Percentiles rank a stretch among this genome's conserved stretches.
Evolutionary conservation across 2,113 vertebrate genomes (phyloP).

Genomic region (Cephalophus harveyi): DNA sequence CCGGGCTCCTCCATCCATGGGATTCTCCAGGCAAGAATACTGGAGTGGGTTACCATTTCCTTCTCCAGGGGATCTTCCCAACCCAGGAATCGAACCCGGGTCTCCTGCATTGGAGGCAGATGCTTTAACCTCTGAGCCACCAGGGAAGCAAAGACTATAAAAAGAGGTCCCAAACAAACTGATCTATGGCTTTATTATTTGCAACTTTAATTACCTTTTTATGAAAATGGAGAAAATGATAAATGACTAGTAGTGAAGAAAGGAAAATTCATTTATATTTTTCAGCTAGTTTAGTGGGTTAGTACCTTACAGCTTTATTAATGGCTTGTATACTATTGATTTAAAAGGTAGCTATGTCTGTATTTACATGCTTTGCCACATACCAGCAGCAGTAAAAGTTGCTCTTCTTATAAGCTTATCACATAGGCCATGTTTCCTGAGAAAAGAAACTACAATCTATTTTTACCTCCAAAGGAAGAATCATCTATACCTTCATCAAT

Average conservation of each 20-base stretch:
- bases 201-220: background rate
- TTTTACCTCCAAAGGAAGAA: background rate
- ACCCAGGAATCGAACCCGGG: too few species aligned
- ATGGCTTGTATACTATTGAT: constrained; percentile 25
- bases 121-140: too few species aligned
- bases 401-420: background rate
- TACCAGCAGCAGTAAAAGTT: background rate
- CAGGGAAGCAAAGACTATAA: background rate
- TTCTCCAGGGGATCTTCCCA: too few species aligned
- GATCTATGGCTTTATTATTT: background rate
- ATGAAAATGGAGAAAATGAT: background rate
- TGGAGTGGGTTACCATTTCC: too few species aligned
- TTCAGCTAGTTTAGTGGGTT: constrained; percentile 6
- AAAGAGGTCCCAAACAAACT: background rate
- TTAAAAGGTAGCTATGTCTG: constrained; percentile 39
- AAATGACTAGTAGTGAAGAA: constrained; percentile 1
- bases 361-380: constrained; percentile 11
- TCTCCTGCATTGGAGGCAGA: too few species aligned
- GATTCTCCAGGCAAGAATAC: too few species aligned
- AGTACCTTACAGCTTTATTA: constrained; percentile 46
- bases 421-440: background rate
- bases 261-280: constrained; percentile 21
- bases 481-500: background rate
- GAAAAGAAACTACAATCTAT: background rate
- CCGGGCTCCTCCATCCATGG: too few species aligned